Percentiles rank a stretch among this genome's conserved stretches.
phyloP scores from a whole-genome alignment of 2,888 invertebrate species.

The Microchrysa polita region DNA sequence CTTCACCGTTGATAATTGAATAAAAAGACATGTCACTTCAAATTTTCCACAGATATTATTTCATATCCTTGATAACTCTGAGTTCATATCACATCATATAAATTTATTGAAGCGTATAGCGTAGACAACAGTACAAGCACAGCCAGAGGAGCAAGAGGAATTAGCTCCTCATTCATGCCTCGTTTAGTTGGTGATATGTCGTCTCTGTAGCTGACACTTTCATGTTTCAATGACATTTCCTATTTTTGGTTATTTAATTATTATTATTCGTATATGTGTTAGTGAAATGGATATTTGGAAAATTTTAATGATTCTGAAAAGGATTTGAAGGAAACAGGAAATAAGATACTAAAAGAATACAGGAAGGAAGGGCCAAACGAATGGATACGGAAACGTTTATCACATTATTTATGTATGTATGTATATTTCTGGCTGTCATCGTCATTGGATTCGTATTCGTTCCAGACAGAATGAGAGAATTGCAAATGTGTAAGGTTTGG shows the following conservation, averaged over 20 bases:
- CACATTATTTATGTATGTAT: background rate
- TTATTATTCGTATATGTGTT: too few species aligned
- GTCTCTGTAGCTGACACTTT: slow-evolving; percentile 48
- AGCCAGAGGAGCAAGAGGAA: background rate
- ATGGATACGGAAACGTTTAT: slow-evolving; percentile 13
- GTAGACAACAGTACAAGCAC: too few species aligned
- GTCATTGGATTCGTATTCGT: too few species aligned
- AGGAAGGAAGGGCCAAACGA: slow-evolving; percentile 9
- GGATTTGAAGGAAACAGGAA: background rate
- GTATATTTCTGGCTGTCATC: too few species aligned
- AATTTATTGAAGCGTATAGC: too few species aligned
- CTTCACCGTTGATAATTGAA: slow-evolving; percentile 42
- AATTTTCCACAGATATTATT: slow-evolving; percentile 46
- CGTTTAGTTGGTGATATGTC: slow-evolving; percentile 8
- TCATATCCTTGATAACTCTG: background rate
- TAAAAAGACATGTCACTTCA: slow-evolving; percentile 47
- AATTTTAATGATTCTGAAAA: slow-evolving; percentile 40
- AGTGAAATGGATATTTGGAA: slow-evolving; percentile 44
- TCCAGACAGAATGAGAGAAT: too few species aligned
- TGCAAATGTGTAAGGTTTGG: too few species aligned
- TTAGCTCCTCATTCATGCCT: slow-evolving; percentile 16
- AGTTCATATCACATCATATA: too few species aligned
- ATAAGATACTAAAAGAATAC: too few species aligned
- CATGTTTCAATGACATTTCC: slow-evolving; percentile 45
- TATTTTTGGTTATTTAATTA: slow-evolving; percentile 46